Evolutionary conservation across 2,888 invertebrate species (phyloP).

Genomic region (Gandaritis pyraliata): DNA sequence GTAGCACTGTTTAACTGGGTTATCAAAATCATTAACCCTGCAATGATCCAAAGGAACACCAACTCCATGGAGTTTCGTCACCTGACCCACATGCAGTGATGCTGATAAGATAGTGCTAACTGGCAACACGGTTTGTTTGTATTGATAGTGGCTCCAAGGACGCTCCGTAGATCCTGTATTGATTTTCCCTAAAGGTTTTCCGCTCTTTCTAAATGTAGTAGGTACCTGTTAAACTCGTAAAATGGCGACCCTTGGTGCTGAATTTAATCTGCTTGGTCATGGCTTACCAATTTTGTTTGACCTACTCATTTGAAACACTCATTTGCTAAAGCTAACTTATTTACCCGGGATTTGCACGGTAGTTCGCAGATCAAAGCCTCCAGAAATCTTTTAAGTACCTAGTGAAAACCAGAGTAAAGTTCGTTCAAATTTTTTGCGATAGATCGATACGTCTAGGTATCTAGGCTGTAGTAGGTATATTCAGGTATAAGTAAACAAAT

Average conservation of each 20-base stretch:
- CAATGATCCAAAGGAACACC: constrained; percentile 29
- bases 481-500: background rate
- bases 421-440: too few relatives aligned
- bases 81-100: constrained; percentile 54
- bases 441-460: too few relatives aligned
- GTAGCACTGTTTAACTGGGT: constrained; percentile 5
- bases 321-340: too few relatives aligned
- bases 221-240: background rate
- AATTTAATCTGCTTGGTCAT: background rate
- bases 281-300: too few relatives aligned
- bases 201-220: background rate
- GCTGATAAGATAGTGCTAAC: constrained; percentile 57
- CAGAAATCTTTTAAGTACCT: too few relatives aligned
- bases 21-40: constrained; percentile 17
- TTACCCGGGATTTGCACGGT: too few relatives aligned
- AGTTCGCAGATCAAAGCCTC: too few relatives aligned
- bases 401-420: too few relatives aligned
- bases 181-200: constrained; percentile 34
- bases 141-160: constrained; percentile 48
- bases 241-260: background rate
- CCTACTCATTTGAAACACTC: too few relatives aligned
- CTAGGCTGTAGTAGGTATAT: too few relatives aligned
- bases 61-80: constrained; percentile 53
- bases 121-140: constrained; percentile 52
- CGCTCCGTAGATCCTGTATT: constrained; percentile 31